Base-by-base conservation (phyloP, 2,113 vertebrate genomes). In the Poeciliopsis prolifica region DNA sequence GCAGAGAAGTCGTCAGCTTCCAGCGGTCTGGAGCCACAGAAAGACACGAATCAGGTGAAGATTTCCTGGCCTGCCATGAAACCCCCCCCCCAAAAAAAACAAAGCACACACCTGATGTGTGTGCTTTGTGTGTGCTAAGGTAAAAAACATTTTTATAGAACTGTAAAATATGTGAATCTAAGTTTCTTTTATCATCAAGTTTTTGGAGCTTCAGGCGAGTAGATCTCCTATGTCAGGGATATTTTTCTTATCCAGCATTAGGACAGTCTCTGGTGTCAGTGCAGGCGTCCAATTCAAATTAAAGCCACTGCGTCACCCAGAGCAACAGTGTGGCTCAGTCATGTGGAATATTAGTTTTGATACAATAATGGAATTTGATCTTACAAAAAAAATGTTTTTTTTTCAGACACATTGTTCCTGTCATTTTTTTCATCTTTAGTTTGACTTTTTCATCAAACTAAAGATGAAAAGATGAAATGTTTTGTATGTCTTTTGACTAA, bases 311-410 rank as follows among this genome's bases (percentile, higher is more conserved):
- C 17, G 48, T 68, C 42, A 68, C 15, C 66, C 15, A 48, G n/a
- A 48, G 37, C 26, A 67, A 42, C 37, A 44, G 37, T 14, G 40
- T 9, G 13, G 24, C n/a, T n/a, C 40, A 29, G 6, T 67, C n/a
- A 44, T 67, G 35, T 66, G 65, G n/a, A 40, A 26, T 14, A 64
- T 33, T 33, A 67, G 40, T 44, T 67, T 67, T 29, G 48, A 26
- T 15, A 29, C 42, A 65, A 22, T 37, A 37, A 35, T 37, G 51
- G 33, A 58, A n/a, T 24, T 40, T 28, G 24, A 9, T 13, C 13
- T 30, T n/a, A 71, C 26, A 8, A 28, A 71, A 13, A 42, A 24
- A 64, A 22, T 24, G 30, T 64, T 19, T 48, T 33, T 22, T 48
- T 33, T 22, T 61, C 17, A 33, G 13, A 24, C 4, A 24, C 30